Evolutionary conservation across 2,888 invertebrate species (phyloP).

Genomic region (Euspilapteryx auroguttella): DNA sequence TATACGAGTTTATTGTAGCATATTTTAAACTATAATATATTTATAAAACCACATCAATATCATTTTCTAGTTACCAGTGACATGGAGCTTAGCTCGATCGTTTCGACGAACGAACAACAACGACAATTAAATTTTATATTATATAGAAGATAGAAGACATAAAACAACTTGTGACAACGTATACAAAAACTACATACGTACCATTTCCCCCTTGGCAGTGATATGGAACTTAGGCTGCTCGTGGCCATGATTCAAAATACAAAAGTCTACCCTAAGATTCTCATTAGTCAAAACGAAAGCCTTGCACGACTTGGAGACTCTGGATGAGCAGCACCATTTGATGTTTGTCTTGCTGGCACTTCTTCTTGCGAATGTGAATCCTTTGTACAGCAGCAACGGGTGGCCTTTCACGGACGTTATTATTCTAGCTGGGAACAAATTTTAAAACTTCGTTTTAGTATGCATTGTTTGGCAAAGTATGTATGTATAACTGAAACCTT

Average conservation of each 20-base stretch:
- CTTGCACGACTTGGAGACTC: conserved; percentile 6
- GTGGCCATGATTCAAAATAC: conserved; percentile 1
- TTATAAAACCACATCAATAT: no score
- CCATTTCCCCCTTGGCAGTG: neutral
- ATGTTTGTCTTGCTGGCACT: conserved; percentile 1
- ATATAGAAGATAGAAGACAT: no score
- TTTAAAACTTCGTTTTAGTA: no score
- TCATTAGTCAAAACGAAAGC: conserved; percentile 4
- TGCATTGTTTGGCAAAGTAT: no score
- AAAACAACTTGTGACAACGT: neutral
- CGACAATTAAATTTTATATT: no score
- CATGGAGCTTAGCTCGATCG: no score
- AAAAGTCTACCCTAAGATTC: neutral
- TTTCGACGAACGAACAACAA: no score
- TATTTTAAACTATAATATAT: no score
- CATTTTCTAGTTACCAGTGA: no score
- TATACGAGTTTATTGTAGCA: no score
- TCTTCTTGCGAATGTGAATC: conserved; percentile 6
- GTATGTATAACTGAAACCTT: no score
- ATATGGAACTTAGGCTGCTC: neutral
- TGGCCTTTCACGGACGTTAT: conserved; percentile 6
- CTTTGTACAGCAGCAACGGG: conserved; percentile 5
- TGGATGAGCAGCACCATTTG: conserved; percentile 8
- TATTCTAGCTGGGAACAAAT: conserved; percentile 2
- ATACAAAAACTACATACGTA: neutral